A percentile compares a stretch with the other conserved stretches of the same genome.
These are phyloP conservation scores for Oryzias curvinotus DNA, from an alignment of 2,113 vertebrate genomes.

Conservation along the genomic window DNA sequence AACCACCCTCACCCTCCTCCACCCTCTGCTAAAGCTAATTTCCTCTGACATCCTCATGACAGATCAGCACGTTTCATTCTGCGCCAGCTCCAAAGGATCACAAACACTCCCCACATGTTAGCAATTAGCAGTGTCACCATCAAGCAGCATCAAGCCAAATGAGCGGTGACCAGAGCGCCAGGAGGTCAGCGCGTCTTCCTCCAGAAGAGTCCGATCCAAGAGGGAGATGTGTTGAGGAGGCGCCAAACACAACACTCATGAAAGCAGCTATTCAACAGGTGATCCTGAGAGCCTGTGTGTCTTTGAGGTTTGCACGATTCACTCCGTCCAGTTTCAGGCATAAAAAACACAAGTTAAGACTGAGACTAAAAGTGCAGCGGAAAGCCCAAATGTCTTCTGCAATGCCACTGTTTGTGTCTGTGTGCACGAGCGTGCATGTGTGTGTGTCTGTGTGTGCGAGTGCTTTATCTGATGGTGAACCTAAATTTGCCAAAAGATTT, in stretches of 20 bases:
- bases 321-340: no score
- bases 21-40: conserved; percentile 64
- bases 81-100: conserved; percentile 29
- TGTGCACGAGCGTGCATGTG: no score
- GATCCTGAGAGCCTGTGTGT: conserved; percentile 21
- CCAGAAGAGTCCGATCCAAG: conserved; percentile 5
- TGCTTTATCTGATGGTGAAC: no score
- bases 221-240: background rate
- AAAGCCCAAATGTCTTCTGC: no score
- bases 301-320: no score
- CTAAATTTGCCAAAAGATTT: no score
- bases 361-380: no score
- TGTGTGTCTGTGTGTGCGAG: no score
- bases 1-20: background rate
- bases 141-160: conserved; percentile 60
- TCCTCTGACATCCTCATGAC: conserved; percentile 71
- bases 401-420: no score
- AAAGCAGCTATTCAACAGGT: conserved; percentile 41
- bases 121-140: conserved; percentile 74
- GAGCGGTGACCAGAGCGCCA: conserved; percentile 39
- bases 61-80: conserved; percentile 44
- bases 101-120: conserved; percentile 70
- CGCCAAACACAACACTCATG: conserved; percentile 16
- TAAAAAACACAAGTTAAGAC: no score
- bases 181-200: conserved; percentile 40